Conservation (phyloP, 2,888 invertebrate genomes). For the Cephus sareptanus region DNA sequence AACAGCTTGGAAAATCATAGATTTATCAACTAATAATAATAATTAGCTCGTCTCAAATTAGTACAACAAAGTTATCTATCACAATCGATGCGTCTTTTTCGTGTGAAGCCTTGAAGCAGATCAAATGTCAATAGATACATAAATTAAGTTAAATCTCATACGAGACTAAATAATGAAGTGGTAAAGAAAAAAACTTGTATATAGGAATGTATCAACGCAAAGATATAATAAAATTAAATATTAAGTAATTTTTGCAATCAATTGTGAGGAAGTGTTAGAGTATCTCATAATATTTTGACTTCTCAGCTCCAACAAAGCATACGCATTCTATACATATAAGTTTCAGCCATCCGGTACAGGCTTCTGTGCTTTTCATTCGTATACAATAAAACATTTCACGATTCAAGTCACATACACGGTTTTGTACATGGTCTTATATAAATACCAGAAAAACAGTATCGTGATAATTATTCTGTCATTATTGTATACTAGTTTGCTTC, state of each 20-base stretch:
- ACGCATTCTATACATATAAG: neutral
- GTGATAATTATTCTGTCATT: neutral
- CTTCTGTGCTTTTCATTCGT: neutral
- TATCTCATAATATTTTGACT: neutral
- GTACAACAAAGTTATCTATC: neutral
- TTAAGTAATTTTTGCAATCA: neutral
- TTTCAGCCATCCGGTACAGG: neutral
- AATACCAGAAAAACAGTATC: neutral
- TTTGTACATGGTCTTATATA: constrained; percentile 16
- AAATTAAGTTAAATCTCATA: neutral
- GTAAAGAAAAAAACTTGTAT: neutral
- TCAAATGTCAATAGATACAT: neutral
- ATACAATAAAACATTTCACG: constrained; percentile 1
- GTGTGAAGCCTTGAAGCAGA: neutral
- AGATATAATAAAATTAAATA: neutral
- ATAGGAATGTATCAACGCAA: neutral
- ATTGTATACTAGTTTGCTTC: neutral
- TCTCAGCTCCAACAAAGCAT: neutral
- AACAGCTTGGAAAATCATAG: neutral
- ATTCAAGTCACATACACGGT: constrained; percentile 6
- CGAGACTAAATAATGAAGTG: neutral
- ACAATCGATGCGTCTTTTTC: neutral
- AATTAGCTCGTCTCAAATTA: neutral
- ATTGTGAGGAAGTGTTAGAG: neutral
- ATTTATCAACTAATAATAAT: neutral